Evolutionary conservation across 2,113 vertebrate genomes (phyloP), one percentile per base, ranked within the genome.

Genomic region (Petromus typicus): DNA sequence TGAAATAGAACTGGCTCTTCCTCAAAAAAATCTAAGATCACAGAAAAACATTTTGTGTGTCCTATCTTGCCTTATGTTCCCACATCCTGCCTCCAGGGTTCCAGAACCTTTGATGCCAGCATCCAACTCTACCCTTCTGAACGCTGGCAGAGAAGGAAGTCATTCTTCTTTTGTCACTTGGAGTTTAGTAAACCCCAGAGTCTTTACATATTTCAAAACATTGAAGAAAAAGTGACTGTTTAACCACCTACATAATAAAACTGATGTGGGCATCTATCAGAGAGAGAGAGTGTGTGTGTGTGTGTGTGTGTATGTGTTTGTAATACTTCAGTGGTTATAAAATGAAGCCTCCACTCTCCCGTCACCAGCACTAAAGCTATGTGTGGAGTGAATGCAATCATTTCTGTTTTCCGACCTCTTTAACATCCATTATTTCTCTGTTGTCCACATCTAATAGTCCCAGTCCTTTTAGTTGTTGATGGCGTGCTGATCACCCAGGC

Each of bases 401-500:
- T 81, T 97, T 85, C 25, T 93, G 84, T 90, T 97, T 92, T 82
- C 78, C 86, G 75, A 82, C 95, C 97, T 97, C 0, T 93, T 95
- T 83, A 94, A 93, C 97, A 87, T 94, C 56, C 94, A 96, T 95
- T 5, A 22, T 95, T 98, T 88, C 97, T 98, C 96, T 89, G 96
- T 95, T 96, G 96, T 96, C 92, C 59, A 23, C 96, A 95, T n/a
- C 30, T 96, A 94, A 97, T 95, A 95, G 96, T 96, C 96, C 95
- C 93, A 89, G 81, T 96, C 97, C 97, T 98, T 97, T 98, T 93
- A 96, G 96, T 93, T 97, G 96, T 83, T 97, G 98, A 98, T 98
- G 97, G 97, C 94, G 95, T 17, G 43, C 88, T 45, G 96, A 95
- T 98, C 98, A 97, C 97, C 85, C 75, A 2, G 95, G 93, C 95